Evolutionary conservation across 2,888 invertebrate genomes (phyloP).

Genomic region (Lathronympha strigana): DNA sequence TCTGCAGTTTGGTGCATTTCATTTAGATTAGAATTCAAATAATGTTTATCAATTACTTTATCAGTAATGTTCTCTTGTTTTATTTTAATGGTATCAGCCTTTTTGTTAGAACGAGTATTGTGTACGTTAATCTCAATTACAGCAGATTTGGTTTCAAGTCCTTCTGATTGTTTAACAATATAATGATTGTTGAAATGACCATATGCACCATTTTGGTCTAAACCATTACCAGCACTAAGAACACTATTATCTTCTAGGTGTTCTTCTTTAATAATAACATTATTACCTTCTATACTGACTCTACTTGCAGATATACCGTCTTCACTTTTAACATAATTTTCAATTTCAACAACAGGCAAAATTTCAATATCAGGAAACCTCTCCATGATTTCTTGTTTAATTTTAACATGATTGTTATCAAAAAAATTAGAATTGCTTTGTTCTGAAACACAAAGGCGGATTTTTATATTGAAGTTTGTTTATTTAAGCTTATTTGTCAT

Average conservation of each 20-base stretch:
- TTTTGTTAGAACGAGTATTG: not conserved
- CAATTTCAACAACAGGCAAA: not conserved
- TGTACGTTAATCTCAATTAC: not conserved
- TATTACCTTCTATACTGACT: not conserved
- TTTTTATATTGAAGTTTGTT: too few species aligned
- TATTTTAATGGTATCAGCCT: not conserved
- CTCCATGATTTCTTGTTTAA: slow-evolving; percentile 9
- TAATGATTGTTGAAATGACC: not conserved
- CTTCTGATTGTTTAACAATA: not conserved
- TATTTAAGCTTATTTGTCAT: too few species aligned
- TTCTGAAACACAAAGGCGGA: slow-evolving; percentile 4
- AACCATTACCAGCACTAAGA: not conserved
- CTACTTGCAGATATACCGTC: not conserved
- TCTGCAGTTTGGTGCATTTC: not conserved
- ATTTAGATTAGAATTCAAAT: not conserved
- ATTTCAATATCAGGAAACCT: slow-evolving; percentile 5
- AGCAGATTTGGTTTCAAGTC: not conserved
- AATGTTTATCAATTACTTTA: too few species aligned
- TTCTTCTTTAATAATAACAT: not conserved
- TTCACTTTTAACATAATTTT: slow-evolving; percentile 1
- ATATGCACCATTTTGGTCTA: not conserved
- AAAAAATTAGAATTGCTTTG: not conserved
- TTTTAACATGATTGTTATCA: slow-evolving; percentile 9
- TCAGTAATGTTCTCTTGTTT: not conserved
- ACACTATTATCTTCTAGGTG: too few species aligned